phyloP scores from a whole-genome alignment of 2,113 vertebrate species.

The Alligator sinensis region DNA sequence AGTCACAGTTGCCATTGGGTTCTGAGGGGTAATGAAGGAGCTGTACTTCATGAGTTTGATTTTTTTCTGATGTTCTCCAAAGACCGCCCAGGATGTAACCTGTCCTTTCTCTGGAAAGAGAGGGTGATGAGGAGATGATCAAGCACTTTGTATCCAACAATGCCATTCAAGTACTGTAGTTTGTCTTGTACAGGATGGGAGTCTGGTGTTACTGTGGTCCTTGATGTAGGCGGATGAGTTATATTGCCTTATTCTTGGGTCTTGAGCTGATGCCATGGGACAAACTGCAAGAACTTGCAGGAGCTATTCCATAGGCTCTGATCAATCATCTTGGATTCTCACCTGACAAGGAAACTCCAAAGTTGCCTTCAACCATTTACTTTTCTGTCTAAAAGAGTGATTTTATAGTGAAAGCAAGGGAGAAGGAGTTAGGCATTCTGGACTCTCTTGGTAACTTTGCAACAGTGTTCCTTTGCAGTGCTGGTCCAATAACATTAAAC shows the following conservation, averaged over 20 bases:
- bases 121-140: background rate
- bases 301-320: background rate
- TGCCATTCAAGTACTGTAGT: background rate
- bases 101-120: background rate
- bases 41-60: background rate
- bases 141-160: background rate
- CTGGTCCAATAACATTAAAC: background rate
- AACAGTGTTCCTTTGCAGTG: background rate
- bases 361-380: background rate
- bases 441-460: background rate
- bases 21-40: background rate
- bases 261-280: background rate
- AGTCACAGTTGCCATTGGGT: background rate
- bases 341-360: background rate
- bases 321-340: background rate
- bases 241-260: background rate
- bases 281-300: background rate
- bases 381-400: background rate
- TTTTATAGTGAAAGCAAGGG: rapidly evolving
- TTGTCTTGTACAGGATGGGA: background rate
- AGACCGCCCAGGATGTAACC: background rate
- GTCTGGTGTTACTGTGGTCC: background rate
- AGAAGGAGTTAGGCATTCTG: background rate
- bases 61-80: rapidly evolving
- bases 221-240: background rate